These are phyloP conservation scores for Falco rusticolus DNA, from an alignment of 2,797 vertebrate genomes.

Conservation along the genomic window DNA sequence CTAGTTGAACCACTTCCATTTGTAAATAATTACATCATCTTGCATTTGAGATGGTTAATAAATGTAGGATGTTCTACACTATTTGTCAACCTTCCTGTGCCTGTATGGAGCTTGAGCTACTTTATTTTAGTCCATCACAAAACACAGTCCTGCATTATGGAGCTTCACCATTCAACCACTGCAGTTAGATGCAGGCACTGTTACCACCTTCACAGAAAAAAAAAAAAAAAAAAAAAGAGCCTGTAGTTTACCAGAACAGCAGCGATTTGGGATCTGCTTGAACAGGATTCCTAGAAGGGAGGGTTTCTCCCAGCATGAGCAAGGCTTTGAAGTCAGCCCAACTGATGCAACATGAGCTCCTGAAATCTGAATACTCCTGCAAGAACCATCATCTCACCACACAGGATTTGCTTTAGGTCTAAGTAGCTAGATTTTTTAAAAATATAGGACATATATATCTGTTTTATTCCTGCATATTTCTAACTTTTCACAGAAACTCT, in stretches of 20 bases:
- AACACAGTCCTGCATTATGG: neutral
- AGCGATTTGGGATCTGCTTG: neutral
- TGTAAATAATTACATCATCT: neutral
- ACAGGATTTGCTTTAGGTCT: neutral
- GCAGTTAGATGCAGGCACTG: accelerated
- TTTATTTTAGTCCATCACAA: neutral
- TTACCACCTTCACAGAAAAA: neutral
- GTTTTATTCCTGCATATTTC: neutral
- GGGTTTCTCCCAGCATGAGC: neutral
- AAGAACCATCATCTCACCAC: neutral
- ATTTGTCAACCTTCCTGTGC: neutral
- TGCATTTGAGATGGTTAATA: neutral
- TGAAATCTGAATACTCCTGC: neutral
- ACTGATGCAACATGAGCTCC: neutral
- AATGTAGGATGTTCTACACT: neutral
- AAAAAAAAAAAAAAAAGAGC: neutral
- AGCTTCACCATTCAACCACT: neutral
- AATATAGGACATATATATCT: too few species aligned
- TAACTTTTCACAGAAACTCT: neutral
- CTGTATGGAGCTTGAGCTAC: neutral
- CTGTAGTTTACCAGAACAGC: neutral
- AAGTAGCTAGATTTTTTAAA: neutral
- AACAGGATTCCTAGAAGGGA: neutral
- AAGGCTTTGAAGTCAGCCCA: neutral
- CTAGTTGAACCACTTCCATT: neutral